These are phyloP conservation scores for Clostera curtula DNA, from an alignment of 2,888 invertebrate species.

Conservation along the genomic window DNA sequence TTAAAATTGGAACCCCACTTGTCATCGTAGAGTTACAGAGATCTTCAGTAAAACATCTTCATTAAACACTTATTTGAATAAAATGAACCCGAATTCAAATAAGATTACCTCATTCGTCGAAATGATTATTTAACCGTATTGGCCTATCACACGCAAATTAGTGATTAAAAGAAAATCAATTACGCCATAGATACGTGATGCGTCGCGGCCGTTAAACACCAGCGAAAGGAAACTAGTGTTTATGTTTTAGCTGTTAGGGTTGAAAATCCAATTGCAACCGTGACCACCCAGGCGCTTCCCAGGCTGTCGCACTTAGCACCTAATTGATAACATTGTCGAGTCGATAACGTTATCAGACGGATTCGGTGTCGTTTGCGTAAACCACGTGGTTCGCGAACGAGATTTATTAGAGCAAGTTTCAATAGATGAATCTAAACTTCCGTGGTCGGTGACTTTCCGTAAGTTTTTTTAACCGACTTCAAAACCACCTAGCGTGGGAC, in stretches of 20 bases:
- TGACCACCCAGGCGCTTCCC: constrained; percentile 39
- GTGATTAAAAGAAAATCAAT: constrained; percentile 1
- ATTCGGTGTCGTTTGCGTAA: constrained; percentile 31
- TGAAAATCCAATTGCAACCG: constrained; percentile 6
- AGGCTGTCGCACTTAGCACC: constrained; percentile 31
- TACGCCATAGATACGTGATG: constrained; percentile 3
- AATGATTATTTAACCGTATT: background rate
- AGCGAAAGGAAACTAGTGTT: constrained; percentile 1
- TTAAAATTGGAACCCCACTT: no score
- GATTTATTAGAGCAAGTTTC: constrained; percentile 4
- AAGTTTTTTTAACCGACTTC: no score
- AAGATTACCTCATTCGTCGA: no score
- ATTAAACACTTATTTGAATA: no score
- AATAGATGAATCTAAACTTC: no score
- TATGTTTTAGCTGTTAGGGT: constrained; percentile 5
- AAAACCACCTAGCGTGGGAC: no score
- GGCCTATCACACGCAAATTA: background rate
- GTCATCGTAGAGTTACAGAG: no score
- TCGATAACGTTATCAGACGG: constrained; percentile 35
- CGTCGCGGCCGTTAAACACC: constrained; percentile 1
- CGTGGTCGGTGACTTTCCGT: no score
- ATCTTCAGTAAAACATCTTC: no score
- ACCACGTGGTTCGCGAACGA: constrained; percentile 14
- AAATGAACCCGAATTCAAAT: no score
- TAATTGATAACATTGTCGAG: constrained; percentile 38